These are phyloP conservation scores for Pseudomyrmex sp. DNA, from an alignment of 1,140 invertebrate genomes.

Conservation along the genomic window DNA sequence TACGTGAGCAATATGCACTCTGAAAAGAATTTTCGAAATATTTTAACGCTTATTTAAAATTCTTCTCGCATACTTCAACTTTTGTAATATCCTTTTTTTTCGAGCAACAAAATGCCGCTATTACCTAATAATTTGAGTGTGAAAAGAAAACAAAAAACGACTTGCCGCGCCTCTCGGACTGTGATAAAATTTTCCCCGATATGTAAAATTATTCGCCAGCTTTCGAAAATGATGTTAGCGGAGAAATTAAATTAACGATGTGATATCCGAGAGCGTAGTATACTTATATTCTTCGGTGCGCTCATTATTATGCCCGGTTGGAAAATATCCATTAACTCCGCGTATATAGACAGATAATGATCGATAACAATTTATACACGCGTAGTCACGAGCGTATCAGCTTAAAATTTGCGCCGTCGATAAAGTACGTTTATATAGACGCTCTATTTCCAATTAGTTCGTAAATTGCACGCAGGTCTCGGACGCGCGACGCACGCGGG, in stretches of 20 bases:
- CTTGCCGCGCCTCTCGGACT: no score
- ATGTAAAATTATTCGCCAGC: constrained; percentile 26
- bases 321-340: constrained; percentile 58
- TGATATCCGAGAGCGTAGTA: constrained; percentile 18
- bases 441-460: constrained; percentile 49
- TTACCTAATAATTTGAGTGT: no score
- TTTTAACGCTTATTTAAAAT: background rate
- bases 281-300: constrained; percentile 35
- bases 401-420: constrained; percentile 50
- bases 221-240: constrained; percentile 34
- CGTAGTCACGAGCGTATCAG: constrained; percentile 50
- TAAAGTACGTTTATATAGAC: constrained; percentile 44
- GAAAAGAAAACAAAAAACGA: no score
- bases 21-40: no score
- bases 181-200: background rate
- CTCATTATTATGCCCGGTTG: constrained; percentile 39
- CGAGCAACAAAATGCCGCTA: no score
- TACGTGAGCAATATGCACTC: no score
- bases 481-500: no score
- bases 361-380: constrained; percentile 53
- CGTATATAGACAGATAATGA: constrained; percentile 46
- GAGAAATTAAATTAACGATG: constrained; percentile 43
- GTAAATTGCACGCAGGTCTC: constrained; percentile 25
- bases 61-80: background rate
- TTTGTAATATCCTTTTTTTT: no score